Conservation (phyloP, 2,888 invertebrate genomes). For the Andrena dorsata region DNA sequence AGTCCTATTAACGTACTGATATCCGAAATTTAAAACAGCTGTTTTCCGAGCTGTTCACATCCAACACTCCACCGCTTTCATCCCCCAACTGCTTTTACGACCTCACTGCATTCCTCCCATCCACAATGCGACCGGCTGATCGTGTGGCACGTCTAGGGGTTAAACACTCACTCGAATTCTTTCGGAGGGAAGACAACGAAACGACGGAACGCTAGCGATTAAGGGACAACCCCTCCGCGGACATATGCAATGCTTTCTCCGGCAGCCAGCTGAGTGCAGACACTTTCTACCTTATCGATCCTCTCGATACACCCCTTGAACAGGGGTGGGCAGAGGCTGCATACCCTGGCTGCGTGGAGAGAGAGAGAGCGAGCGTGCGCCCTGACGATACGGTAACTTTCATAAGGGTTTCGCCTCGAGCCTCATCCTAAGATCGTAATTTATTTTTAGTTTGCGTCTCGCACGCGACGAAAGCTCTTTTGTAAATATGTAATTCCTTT, state of each 20-base stretch:
- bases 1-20: too few relatives aligned
- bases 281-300: constrained; percentile 68
- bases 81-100: too few relatives aligned
- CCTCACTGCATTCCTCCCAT: too few relatives aligned
- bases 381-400: constrained; percentile 6
- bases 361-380: not conserved
- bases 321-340: constrained; percentile 35
- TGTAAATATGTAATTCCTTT: constrained; percentile 71
- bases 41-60: too few relatives aligned
- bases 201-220: constrained; percentile 1
- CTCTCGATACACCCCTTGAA: constrained; percentile 34
- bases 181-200: not conserved
- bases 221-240: constrained; percentile 9
- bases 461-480: constrained; percentile 33
- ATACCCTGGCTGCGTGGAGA: constrained; percentile 16
- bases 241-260: constrained; percentile 20
- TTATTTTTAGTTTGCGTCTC: constrained; percentile 35
- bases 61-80: too few relatives aligned
- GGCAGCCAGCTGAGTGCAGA: constrained; percentile 25
- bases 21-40: too few relatives aligned
- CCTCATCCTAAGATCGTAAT: constrained; percentile 53
- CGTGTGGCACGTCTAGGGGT: not conserved
- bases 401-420: constrained; percentile 9
- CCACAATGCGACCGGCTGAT: too few relatives aligned
- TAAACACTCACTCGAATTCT: constrained; percentile 33